Percentiles rank a stretch among this genome's conserved stretches.
Evolutionary conservation across 2,113 vertebrate genomes (phyloP).

Genomic region (human (Homo sapiens)): GRCh38 chr11:38346001-38346500

Average conservation of each 20-base stretch:
- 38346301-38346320: not conserved
- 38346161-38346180: not conserved
- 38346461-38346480: not conserved
- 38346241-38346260: not conserved
- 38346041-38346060: slow-evolving; percentile 8
- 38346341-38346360: not conserved
- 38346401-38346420: not conserved
- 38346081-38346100: slow-evolving; percentile 1
- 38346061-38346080: not conserved
- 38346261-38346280: not conserved
- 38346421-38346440: not conserved
- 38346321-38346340: not conserved
- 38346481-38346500: too few species aligned
- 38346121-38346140: not conserved
- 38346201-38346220: slow-evolving; percentile 42
- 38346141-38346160: not conserved
- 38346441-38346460: not conserved
- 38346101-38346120: not conserved
- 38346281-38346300: not conserved
- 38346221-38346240: not conserved
- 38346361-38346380: not conserved
- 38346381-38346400: not conserved
- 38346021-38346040: not conserved
- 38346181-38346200: slow-evolving; percentile 16
- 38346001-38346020: not conserved